Evolutionary conservation across 1,140 invertebrate species (phyloP), one percentile per base, ranked within the genome.

Genomic region (Sycophaga agraensis): DNA sequence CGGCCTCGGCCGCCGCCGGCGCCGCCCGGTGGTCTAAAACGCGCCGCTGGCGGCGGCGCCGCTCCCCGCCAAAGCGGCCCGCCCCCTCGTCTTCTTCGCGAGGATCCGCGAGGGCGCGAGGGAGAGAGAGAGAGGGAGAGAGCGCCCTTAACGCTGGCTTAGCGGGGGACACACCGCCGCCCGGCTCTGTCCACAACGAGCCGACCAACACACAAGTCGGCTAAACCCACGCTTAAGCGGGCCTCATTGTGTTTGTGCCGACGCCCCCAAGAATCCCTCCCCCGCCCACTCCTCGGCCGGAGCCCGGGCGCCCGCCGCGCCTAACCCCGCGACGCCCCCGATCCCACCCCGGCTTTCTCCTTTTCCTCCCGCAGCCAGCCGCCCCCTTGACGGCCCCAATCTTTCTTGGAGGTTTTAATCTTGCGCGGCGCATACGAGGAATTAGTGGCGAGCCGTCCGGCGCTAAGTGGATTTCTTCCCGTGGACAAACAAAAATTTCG

Each of bases 121-220:
- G n/a, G n/a, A n/a, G n/a, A n/a, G n/a, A n/a, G n/a, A n/a, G n/a
- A n/a, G n/a, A n/a, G n/a, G n/a, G n/a, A n/a, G n/a, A n/a, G n/a
- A n/a, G n/a, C 61, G 75, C 75, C 77, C 77, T 79, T 79, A 76
- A 76, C 73, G 72, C 70, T 72, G 72, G 73, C 77, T 79, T 79
- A 77, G 73, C 70, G 68, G 70, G 68, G 69, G 75, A 71, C 70
- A 70, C 67, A 68, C 65, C 12, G 31, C 11, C 12, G 24, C 49
- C 22, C 46, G 63, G 4, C 58, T 59, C 58, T 70, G 66, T 46
- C 70, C 74, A 66, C 70, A 72, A 69, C 68, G 70, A 68, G 68
- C 70, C 72, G 70, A 75, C 75, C 72, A 73, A 73, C 70, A 73
- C 72, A 69, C 69, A 70, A 77, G 70, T 74, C 70, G 70, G 63